Base-by-base conservation (phyloP, 2,888 invertebrate genomes). In the Drosophila pegasa region DNA sequence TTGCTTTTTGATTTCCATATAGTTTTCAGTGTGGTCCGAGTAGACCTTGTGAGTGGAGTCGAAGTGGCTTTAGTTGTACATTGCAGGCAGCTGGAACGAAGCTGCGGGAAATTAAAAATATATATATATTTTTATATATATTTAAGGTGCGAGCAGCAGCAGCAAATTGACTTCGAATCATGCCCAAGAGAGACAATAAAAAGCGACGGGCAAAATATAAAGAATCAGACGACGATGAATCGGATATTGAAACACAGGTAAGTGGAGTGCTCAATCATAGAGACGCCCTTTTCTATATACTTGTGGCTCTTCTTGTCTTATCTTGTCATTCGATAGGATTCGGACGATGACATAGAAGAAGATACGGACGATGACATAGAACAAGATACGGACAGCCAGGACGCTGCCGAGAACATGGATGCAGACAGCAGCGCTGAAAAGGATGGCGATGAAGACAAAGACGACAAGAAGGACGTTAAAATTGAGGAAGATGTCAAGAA, bases 221-320 rank as follows among this genome's bases (percentile, higher is more conserved):
- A 33, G 31, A 14, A 35, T 55, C 50, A 9, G 43, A 60, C 10
- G 67, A 69, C 2, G 10, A 37, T 0, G 55, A 1, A 22, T 67
- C 67, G 10, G 58, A 72, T 33, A n/a, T 51, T 20, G 61, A 57
- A 8, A 56, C 54, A 16, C 57, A n/a, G 3, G 67, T 67, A 51
- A 16, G 50, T 61, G 2, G n/a, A n/a, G n/a, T n/a, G n/a, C n/a
- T n/a, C n/a, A n/a, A n/a, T n/a, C n/a, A n/a, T n/a, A n/a, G n/a
- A n/a, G n/a, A n/a, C n/a, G n/a, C n/a, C n/a, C n/a, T n/a, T n/a
- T n/a, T n/a, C n/a, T n/a, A n/a, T n/a, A n/a, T n/a, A n/a, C n/a
- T n/a, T 25, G 3, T n/a, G 7, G 0, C 0, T 54, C 6, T 8
- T 12, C 9, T 33, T 47, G 25, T 14, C 6, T 2, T 16, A 3